phyloP scores from a whole-genome alignment of 2,797 vertebrate genomes.

The Halcyon badia region DNA sequence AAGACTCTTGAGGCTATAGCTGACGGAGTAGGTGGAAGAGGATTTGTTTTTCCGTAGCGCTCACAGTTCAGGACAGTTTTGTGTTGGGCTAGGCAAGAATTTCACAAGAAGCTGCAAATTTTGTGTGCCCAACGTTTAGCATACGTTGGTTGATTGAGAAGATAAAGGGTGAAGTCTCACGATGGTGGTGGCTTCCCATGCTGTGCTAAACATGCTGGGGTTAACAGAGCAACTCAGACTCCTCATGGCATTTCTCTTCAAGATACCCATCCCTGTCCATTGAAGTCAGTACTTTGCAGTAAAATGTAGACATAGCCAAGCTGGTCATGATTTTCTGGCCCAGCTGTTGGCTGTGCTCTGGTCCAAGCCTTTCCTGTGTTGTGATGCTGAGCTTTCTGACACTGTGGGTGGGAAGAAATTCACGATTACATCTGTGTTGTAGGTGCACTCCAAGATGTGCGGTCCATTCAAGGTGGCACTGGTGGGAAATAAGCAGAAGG shows the following conservation, averaged over 20 bases:
- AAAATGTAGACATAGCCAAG: fast-evolving
- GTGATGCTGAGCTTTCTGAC: fast-evolving
- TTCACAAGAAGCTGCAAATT: neutral
- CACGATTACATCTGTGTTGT: neutral
- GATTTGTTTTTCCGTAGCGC: fast-evolving
- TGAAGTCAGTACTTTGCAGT: neutral
- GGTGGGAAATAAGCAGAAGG: neutral
- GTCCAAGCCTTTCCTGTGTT: neutral
- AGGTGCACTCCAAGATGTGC: neutral
- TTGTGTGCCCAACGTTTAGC: neutral
- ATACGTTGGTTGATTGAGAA: neutral
- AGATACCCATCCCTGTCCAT: neutral
- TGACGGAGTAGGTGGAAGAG: neutral
- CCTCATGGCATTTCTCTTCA: neutral
- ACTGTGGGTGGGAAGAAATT: neutral
- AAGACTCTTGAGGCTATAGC: neutral
- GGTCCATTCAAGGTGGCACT: neutral
- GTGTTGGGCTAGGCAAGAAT: neutral
- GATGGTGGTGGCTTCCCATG: neutral
- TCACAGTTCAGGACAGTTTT: neutral
- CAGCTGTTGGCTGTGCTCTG: neutral
- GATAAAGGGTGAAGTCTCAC: neutral
- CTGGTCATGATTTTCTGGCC: neutral
- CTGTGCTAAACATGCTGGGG: neutral
- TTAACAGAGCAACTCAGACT: neutral